Evolutionary conservation across 2,113 vertebrate species (phyloP), one percentile per base, ranked within the genome.

Genomic region (Corapipo altera): DNA sequence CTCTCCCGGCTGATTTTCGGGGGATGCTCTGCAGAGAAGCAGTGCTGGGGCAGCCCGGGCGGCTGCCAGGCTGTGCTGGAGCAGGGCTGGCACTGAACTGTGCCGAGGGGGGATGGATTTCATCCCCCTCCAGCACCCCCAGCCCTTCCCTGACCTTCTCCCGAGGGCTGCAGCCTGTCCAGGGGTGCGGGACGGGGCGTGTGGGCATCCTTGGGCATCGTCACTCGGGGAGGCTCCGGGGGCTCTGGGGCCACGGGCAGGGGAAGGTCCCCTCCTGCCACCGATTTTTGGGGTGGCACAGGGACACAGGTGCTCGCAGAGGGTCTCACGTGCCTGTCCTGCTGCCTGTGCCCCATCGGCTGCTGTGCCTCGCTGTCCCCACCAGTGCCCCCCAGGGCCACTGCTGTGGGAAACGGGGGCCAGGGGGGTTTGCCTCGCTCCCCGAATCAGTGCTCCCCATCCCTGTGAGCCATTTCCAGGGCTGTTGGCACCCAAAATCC

Each of bases 351-450:
- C 32, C 32, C 75, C 22, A 4, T 10, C 61, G 9, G 51, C 61
- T 32, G 27, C 86, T 0, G 35, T 94, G 92, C 91, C 94, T 95
- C 94, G 55, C 88, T 88, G 91, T 95, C 88, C 73, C 85, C 52
- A 4, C 4, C 22, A 0, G 0, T 26, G 37, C 35, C 21, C 6
- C 21, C 10, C 15, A 2, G 64, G 18, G 20, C 15, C 9, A 0
- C 19, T 33, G n/a, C 15, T 48, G 51, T 16, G 30, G 20, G 3
- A 2, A 9, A 28, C 27, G 15, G 51, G 51, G 51, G 26, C 5
- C 51, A 9, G 51, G 26, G 17, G 21, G 11, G 6, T 64, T 43
- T 27, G 12, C 5, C 61, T 17, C 12, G 57, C 30, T 43, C 52
- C 77, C 73, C 37, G 1, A 0, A 15, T 15, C 32, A 5, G 15